Base-by-base conservation (phyloP, 2,888 invertebrate genomes). In the Biston betularia region DNA sequence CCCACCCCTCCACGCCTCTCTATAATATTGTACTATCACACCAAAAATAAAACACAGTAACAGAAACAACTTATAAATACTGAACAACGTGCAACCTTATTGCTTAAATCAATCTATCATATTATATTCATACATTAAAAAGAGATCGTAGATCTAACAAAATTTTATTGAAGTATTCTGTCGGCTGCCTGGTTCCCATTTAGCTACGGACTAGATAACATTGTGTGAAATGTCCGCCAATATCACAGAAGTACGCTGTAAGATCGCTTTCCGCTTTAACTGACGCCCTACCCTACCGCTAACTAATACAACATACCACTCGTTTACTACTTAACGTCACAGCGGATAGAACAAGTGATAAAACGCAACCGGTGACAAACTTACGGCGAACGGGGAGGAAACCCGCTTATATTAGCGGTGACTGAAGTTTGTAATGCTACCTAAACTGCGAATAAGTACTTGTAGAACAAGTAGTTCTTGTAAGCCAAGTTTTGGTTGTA, bases 301-400 rank as follows among this genome's bases (percentile, higher is more conserved):
- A 70, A 68, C 72, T 71, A 74, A 72, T 71, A 69, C 69, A 52
- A 63, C 61, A 63, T 73, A 74, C 45, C 69, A 74, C 75, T 76
- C 50, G 75, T 76, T 66, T 75, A 75, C 73, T 77, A 80, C 72
- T 76, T 76, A 44, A 65, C 70, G 69, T 74, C 71, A 69, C 74
- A 70, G 64, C 70, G 73, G 69, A 73, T 65, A 65, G 50, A 69
- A 65, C 66, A 71, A 76, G 75, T 78, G 73, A 82, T 83, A 79
- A 82, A 81, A 79, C 72, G 63, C 80, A 82, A 79, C 77, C 74
- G 80, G 79, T 68, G 79, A 75, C 73, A 69, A 75, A 75, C 67
- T 78, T 70, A 59, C 59, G 24, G 15, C 52, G 53, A 58, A 45
- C 57, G 14, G 42, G 48, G 57, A 54, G 35, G 55, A 14, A 62